Evolutionary conservation across 2,113 vertebrate species (phyloP).

Genomic region (Nyctibius bracteatus): DNA sequence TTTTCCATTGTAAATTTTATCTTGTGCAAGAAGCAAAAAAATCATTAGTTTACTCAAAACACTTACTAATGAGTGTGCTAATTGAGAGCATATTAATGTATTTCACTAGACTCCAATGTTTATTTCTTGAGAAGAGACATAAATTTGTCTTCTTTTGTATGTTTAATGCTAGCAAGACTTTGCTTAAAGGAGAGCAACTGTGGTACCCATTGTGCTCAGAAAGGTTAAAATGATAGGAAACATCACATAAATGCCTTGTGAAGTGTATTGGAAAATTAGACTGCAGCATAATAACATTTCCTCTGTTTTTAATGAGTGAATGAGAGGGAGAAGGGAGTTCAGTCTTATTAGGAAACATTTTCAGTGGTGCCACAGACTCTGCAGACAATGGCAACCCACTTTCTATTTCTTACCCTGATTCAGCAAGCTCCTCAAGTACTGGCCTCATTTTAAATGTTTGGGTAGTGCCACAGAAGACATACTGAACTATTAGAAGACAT

Average conservation of each 20-base stretch:
- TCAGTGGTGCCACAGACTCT: background rate
- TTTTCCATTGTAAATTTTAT: conserved; percentile 57
- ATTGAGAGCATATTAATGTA: conserved; percentile 46
- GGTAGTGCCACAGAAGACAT: background rate
- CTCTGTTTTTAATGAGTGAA: background rate
- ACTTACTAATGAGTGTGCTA: conserved; percentile 53
- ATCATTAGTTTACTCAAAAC: conserved; percentile 52
- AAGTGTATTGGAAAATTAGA: conserved; percentile 31
- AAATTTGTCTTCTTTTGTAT: background rate
- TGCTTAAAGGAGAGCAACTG: background rate
- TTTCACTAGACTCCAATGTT: conserved; percentile 28
- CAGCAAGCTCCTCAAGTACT: background rate
- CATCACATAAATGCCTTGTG: background rate
- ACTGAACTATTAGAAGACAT: background rate
- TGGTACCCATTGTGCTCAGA: background rate
- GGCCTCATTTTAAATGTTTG: background rate
- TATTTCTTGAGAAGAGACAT: conserved; percentile 30
- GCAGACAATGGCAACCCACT: background rate
- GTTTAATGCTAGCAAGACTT: conserved; percentile 16
- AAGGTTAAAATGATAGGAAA: conserved; percentile 13
- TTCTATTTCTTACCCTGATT: background rate
- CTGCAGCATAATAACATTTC: background rate
- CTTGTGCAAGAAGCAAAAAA: conserved; percentile 52
- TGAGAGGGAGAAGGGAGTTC: background rate
- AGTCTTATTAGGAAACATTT: background rate